Conservation (phyloP, 2,113 vertebrate genomes). For the Triplophysa tibetana region DNA sequence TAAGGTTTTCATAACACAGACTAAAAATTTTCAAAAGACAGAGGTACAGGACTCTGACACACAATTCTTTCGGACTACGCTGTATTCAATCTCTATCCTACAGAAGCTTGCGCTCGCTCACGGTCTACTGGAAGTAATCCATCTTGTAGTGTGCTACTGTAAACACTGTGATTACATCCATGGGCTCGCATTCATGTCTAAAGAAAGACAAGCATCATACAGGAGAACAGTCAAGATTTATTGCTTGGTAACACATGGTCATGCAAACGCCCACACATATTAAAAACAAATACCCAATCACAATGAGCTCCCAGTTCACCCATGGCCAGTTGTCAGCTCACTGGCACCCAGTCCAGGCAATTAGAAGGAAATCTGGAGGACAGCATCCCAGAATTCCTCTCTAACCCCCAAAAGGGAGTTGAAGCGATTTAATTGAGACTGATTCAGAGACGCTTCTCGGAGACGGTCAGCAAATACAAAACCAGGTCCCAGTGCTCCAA, state of each 20-base stretch:
- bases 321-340: conserved; percentile 32
- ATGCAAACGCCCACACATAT: conserved; percentile 3
- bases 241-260: background rate
- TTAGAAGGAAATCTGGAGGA: conserved; percentile 42
- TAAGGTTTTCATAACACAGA: background rate
- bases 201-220: conserved; percentile 47
- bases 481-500: conserved; percentile 4
- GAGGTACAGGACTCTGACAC: conserved; percentile 15
- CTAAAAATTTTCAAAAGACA: conserved; percentile 1
- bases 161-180: conserved; percentile 39
- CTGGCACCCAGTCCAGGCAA: conserved; percentile 40
- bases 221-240: conserved; percentile 39
- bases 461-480: conserved; percentile 26
- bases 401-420: conserved; percentile 23
- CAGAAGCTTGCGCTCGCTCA: conserved; percentile 37
- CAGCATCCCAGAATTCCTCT: conserved; percentile 38
- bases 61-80: conserved; percentile 23
- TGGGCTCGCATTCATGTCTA: conserved; percentile 2
- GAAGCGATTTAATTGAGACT: conserved; percentile 49
- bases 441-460: conserved; percentile 40
- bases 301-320: background rate
- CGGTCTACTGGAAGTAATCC: conserved; percentile 31
- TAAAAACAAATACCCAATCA: background rate
- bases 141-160: conserved; percentile 39
- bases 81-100: conserved; percentile 24